A percentile compares a stretch with the other conserved stretches of the same genome.
Conservation (phyloP, 2,113 vertebrate species). For the Riparia riparia region DNA sequence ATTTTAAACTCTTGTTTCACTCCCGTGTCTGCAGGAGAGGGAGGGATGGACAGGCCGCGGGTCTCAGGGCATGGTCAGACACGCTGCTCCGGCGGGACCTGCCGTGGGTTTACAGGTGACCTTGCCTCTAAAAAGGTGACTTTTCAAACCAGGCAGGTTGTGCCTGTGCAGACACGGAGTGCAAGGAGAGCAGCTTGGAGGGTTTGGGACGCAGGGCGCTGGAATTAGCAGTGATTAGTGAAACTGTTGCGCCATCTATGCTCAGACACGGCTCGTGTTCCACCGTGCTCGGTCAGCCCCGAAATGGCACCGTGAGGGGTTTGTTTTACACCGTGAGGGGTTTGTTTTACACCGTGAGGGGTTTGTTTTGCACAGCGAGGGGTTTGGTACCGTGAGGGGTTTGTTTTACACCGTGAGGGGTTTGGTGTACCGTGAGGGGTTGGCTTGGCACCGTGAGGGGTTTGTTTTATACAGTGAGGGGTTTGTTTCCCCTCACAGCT, state of each 20-base stretch:
- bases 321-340: no score
- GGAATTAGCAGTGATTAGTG: background rate
- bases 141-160: fast-evolving
- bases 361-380: no score
- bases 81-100: background rate
- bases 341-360: no score
- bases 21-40: background rate
- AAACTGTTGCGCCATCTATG: constrained; percentile 29
- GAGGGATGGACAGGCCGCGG: background rate
- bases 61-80: background rate
- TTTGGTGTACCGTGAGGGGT: no score
- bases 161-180: fast-evolving
- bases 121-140: background rate
- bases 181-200: background rate
- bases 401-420: no score
- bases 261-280: background rate
- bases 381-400: no score
- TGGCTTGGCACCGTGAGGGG: no score
- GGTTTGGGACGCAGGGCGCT: background rate
- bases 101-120: background rate
- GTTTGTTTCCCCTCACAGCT: background rate
- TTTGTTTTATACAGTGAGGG: no score
- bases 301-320: fast-evolving
- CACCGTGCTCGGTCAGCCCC: background rate
- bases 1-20: background rate